Evolutionary conservation across 2,888 invertebrate species (phyloP).

Genomic region (Eilema depressum): DNA sequence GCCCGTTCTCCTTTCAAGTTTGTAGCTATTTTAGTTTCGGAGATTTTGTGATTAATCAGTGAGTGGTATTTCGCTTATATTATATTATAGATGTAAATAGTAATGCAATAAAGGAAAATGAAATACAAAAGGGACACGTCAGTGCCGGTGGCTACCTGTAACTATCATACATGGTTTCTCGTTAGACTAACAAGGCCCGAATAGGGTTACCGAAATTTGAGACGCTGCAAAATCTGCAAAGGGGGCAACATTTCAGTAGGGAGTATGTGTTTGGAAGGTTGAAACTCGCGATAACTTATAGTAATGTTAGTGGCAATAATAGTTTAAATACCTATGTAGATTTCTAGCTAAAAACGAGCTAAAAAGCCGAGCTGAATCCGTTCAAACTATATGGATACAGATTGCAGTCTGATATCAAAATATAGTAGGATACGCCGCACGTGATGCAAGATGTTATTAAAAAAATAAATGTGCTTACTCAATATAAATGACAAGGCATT

Average conservation of each 20-base stretch:
- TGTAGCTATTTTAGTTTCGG: too few species aligned
- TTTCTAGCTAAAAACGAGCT: too few species aligned
- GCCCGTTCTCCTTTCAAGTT: too few species aligned
- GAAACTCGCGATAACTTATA: not conserved
- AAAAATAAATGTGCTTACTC: not conserved
- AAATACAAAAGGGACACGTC: not conserved
- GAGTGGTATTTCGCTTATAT: too few species aligned
- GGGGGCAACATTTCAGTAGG: not conserved
- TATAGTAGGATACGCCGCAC: not conserved
- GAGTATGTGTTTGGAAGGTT: not conserved
- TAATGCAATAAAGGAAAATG: not conserved
- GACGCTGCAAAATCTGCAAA: not conserved
- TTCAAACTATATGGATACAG: too few species aligned
- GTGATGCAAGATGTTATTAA: not conserved
- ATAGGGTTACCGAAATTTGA: not conserved
- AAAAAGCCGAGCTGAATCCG: too few species aligned
- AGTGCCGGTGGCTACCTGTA: not conserved
- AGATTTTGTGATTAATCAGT: too few species aligned
- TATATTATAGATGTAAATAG: not conserved
- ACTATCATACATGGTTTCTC: not conserved
- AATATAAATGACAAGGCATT: conserved; percentile 6
- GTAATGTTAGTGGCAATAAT: too few species aligned
- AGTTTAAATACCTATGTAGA: too few species aligned
- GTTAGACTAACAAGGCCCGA: not conserved
- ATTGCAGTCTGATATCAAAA: too few species aligned